phyloP scores from a whole-genome alignment of 1,140 invertebrate species.

The Drosophila dunni region DNA sequence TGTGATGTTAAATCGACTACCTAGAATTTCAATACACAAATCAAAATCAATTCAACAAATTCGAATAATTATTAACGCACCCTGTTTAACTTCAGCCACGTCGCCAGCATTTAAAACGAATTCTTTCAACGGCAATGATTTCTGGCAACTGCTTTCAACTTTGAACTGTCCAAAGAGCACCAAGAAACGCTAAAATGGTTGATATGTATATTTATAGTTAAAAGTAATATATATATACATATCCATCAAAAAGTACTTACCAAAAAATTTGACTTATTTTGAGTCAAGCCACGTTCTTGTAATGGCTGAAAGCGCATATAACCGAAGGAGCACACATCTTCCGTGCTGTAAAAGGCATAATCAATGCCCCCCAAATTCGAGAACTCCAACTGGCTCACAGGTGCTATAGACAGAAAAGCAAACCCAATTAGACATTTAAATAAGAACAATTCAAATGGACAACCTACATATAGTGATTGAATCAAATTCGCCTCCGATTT shows the following conservation, averaged over 20 bases:
- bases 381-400: conserved; percentile 44
- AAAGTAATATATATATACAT: neutral
- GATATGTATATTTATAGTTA: too few relatives aligned
- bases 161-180: conserved; percentile 53
- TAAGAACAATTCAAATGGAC: neutral
- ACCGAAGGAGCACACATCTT: neutral
- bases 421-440: neutral
- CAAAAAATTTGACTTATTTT: conserved; percentile 37
- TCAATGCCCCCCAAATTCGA: conserved; percentile 19
- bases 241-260: conserved; percentile 25
- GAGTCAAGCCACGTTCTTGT: conserved; percentile 44
- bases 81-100: conserved; percentile 61
- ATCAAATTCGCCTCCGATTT: neutral
- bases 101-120: conserved; percentile 51
- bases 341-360: conserved; percentile 9
- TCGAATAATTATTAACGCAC: conserved; percentile 24
- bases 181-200: conserved; percentile 51
- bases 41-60: neutral
- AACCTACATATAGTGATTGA: conserved; percentile 14
- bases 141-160: conserved; percentile 15
- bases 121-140: neutral
- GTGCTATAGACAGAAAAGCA: conserved; percentile 31
- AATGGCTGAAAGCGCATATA: conserved; percentile 18
- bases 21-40: conserved; percentile 31
- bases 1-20: conserved; percentile 40